Base-by-base conservation (phyloP, 2,113 vertebrate genomes). In the Dromas ardeola region DNA sequence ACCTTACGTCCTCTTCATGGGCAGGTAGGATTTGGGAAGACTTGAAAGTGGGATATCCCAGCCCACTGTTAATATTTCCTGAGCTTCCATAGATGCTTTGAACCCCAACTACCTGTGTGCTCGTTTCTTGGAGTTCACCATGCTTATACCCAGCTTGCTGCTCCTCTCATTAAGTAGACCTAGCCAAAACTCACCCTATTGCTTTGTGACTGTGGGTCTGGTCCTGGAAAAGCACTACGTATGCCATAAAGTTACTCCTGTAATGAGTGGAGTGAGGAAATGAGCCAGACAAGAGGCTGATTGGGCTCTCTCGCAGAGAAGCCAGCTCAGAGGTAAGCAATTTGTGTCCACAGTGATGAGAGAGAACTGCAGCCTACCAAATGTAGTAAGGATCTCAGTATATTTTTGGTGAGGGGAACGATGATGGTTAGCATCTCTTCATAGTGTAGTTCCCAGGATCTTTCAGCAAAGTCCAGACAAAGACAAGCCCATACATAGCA, bases 61-160 rank as follows among this genome's bases (percentile, higher is more conserved):
- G 7, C 14, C 21, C 25, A n/a, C 4, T 16, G 14, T 6, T 73
- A 62, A 34, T 45, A 15, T 4, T 9, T 14, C 3, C 50, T 67
- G 30, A 78, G n/a, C 42, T 83, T 34, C 21, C 23, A 74, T 0
- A 55, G 38, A 21, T 27, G 25, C 11, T 81, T 71, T 71, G 32
- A 87, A 52, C 11, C 16, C 11, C 34, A 94, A 56, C 7, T 3
- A 50, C 30, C 6, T 1, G 7, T 34, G 40, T 10, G 2, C 13
- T 50, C 0, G 0, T 2, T 26, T 78, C 45, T 52, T 62, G 76
- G 14, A 79, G 20, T 21, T 88, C 55, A 55, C 12, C 0, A 0
- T 34, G 9, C 17, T 83, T 62, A 66, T 1, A 3, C 3, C 5
- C 26, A 77, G 6, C 6, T 50, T 65, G 19, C 15, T 85, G 11